Conservation (phyloP, 2,888 invertebrate species). For the Diarsia rubi region DNA sequence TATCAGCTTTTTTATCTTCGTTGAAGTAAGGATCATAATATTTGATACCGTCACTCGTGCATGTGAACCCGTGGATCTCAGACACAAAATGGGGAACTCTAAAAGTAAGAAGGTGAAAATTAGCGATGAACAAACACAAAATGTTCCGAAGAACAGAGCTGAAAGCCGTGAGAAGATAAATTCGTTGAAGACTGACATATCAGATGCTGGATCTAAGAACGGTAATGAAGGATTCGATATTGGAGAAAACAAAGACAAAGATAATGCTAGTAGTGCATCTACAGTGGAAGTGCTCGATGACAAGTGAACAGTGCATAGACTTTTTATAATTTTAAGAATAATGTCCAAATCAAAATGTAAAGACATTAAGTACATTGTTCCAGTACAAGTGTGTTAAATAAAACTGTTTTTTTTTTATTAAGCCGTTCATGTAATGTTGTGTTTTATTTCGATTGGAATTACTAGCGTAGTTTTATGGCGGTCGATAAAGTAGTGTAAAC, state of each 20-base stretch:
- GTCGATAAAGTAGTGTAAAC: conserved; percentile 33
- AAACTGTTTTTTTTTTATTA: conserved; percentile 48
- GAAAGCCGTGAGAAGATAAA: conserved; percentile 81
- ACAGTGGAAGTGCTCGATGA: conserved; percentile 88
- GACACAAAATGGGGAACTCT: conserved; percentile 85
- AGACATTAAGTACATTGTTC: conserved; percentile 38
- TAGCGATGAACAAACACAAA: conserved; percentile 76
- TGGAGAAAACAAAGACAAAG: conserved; percentile 77
- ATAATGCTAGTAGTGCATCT: conserved; percentile 87
- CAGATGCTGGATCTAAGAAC: conserved; percentile 67
- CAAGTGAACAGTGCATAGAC: conserved; percentile 75
- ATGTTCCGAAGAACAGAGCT: conserved; percentile 71
- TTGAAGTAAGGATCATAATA: conserved; percentile 57
- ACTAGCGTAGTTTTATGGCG: conserved; percentile 28
- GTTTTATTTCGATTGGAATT: conserved; percentile 50
- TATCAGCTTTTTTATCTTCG: conserved; percentile 73
- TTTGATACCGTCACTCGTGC: conserved; percentile 65
- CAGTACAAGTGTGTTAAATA: conserved; percentile 53
- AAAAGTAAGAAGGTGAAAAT: conserved; percentile 88
- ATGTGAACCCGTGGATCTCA: conserved; percentile 67
- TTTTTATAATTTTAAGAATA: conserved; percentile 32
- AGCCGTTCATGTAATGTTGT: conserved; percentile 40
- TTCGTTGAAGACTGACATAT: conserved; percentile 80
- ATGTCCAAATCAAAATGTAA: conserved; percentile 40
- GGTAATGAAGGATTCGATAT: conserved; percentile 67